Conservation (phyloP, 2,113 vertebrate species). For the Patagioenas fasciata region DNA sequence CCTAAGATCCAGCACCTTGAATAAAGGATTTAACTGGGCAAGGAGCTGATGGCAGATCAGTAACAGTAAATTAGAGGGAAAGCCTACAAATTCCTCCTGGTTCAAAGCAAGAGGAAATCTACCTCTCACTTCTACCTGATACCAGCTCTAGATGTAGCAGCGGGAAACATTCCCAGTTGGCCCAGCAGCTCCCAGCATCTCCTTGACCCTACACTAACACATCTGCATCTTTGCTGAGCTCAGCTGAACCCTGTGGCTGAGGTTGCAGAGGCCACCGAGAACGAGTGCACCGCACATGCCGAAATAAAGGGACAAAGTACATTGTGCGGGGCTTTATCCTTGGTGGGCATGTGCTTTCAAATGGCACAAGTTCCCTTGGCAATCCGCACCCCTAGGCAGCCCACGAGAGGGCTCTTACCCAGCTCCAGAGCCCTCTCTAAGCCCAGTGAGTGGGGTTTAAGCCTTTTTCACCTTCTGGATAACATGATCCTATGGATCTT, state of each 20-base stretch:
- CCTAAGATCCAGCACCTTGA: constrained; percentile 37
- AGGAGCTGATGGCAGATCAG: constrained; percentile 55
- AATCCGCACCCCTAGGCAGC: background rate
- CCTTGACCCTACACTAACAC: background rate
- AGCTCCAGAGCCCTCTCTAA: background rate
- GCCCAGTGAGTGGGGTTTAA: constrained; percentile 26
- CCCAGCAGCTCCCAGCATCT: background rate
- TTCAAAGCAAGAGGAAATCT: constrained; percentile 28
- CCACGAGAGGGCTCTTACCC: background rate
- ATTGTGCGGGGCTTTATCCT: background rate
- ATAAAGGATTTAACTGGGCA: constrained; percentile 51
- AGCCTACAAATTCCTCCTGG: constrained; percentile 2
- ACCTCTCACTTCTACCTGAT: background rate
- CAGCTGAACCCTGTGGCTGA: background rate
- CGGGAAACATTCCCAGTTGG: background rate
- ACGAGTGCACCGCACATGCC: background rate
- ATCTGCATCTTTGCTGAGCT: constrained; percentile 16
- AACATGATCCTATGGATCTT: constrained; percentile 54
- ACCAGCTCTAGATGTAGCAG: background rate
- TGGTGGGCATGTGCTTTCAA: background rate
- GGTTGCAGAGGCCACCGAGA: background rate
- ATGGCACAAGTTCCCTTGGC: background rate
- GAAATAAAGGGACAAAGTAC: constrained; percentile 52
- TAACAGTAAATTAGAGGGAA: constrained; percentile 46
- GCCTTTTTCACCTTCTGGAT: constrained; percentile 42